phyloP scores from a whole-genome alignment of 2,888 invertebrate genomes.

The Oscheius sp. region DNA sequence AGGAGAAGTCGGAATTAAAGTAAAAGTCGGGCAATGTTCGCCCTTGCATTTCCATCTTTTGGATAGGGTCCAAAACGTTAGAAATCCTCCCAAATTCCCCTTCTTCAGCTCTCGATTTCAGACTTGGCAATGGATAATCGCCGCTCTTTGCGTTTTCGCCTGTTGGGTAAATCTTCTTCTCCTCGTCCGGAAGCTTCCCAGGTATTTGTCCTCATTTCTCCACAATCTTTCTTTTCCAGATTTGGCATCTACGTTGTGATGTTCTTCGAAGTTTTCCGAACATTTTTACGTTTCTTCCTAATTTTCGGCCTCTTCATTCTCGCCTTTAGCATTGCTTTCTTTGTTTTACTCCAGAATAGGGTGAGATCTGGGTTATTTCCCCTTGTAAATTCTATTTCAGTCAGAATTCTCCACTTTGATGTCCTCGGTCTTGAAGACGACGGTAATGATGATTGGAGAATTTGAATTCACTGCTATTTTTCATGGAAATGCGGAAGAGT shows the following conservation, averaged over 20 bases:
- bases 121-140: slow-evolving; percentile 77
- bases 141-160: slow-evolving; percentile 75
- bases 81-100: too few species aligned
- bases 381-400: slow-evolving; percentile 37
- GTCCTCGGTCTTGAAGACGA: slow-evolving; percentile 72
- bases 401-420: slow-evolving; percentile 67
- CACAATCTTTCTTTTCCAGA: slow-evolving; percentile 22
- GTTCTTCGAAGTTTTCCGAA: slow-evolving; percentile 74
- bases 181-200: slow-evolving; percentile 74
- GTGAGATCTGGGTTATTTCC: slow-evolving; percentile 39
- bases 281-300: slow-evolving; percentile 74
- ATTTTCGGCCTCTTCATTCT: slow-evolving; percentile 73
- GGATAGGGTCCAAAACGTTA: too few species aligned
- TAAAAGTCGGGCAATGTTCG: too few species aligned
- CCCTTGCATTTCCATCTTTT: too few species aligned
- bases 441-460: slow-evolving; percentile 75
- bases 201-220: neutral
- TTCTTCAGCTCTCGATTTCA: slow-evolving; percentile 45
- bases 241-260: slow-evolving; percentile 75
- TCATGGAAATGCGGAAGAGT: slow-evolving; percentile 58
- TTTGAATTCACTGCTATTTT: slow-evolving; percentile 73
- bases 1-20: too few species aligned
- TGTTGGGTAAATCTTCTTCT: slow-evolving; percentile 75
- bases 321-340: slow-evolving; percentile 61
- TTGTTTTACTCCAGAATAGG: slow-evolving; percentile 69